A percentile compares a stretch with the other conserved stretches of the same genome.
These are phyloP conservation scores for Parelbella ahira DNA, from an alignment of 2,888 invertebrate species.

Conservation along the genomic window DNA sequence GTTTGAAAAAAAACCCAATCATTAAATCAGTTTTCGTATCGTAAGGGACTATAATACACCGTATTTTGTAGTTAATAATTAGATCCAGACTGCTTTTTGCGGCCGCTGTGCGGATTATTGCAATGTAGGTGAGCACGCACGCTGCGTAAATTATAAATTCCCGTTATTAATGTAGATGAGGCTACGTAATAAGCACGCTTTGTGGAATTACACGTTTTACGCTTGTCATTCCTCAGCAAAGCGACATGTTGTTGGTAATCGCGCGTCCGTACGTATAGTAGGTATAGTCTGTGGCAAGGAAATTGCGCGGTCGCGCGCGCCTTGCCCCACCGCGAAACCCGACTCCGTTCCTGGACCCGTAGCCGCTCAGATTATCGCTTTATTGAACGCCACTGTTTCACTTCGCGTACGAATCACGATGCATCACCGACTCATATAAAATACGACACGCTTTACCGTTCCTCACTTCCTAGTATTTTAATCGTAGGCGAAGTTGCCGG, in stretches of 20 bases:
- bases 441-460: slow-evolving; percentile 9
- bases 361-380: slow-evolving; percentile 28
- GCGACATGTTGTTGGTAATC: slow-evolving; percentile 22
- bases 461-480: slow-evolving; percentile 15
- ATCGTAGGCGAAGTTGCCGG: not conserved
- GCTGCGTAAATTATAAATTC: too few relatives aligned
- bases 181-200: slow-evolving; percentile 5
- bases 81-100: too few relatives aligned
- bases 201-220: slow-evolving; percentile 16
- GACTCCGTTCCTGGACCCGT: slow-evolving; percentile 38
- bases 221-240: slow-evolving; percentile 21
- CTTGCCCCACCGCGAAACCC: slow-evolving; percentile 59
- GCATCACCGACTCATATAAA: slow-evolving; percentile 20
- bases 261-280: slow-evolving; percentile 10
- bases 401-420: slow-evolving; percentile 24
- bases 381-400: slow-evolving; percentile 30
- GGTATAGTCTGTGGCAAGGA: slow-evolving; percentile 35
- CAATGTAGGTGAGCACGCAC: too few relatives aligned
- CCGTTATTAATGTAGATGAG: too few relatives aligned
- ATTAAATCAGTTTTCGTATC: not conserved
- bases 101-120: too few relatives aligned
- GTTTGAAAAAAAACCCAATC: not conserved
- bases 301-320: slow-evolving; percentile 70
- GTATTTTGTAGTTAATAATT: too few relatives aligned
- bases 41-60: too few relatives aligned